phyloP scores from a whole-genome alignment of 1,140 invertebrate genomes.

The Chrysomallon squamiferum region DNA sequence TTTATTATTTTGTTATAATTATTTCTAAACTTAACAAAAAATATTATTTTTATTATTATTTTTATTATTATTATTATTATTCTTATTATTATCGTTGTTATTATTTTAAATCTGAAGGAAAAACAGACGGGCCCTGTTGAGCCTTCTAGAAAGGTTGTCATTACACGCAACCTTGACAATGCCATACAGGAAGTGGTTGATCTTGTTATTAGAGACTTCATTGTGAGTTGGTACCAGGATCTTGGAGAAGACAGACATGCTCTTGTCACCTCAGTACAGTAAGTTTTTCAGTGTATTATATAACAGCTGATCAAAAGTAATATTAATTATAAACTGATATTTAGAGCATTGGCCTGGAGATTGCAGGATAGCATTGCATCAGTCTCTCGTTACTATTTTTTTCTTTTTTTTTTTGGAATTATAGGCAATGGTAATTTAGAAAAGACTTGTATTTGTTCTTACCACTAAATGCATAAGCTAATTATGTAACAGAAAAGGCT shows the following conservation, averaged over 20 bases:
- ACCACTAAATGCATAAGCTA: too few relatives aligned
- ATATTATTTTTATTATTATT: background rate
- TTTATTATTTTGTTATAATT: background rate
- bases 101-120: slow-evolving; percentile 27
- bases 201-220: slow-evolving; percentile 79
- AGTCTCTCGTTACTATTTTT: background rate
- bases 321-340: too few relatives aligned
- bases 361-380: background rate
- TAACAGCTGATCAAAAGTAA: too few relatives aligned
- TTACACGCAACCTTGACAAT: slow-evolving; percentile 77
- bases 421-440: too few relatives aligned
- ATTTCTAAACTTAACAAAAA: background rate
- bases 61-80: background rate
- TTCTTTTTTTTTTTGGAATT: too few relatives aligned
- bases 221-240: slow-evolving; percentile 77
- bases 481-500: too few relatives aligned
- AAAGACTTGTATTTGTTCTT: too few relatives aligned
- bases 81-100: too few relatives aligned
- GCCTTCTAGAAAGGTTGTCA: slow-evolving; percentile 47
- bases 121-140: slow-evolving; percentile 19
- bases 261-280: slow-evolving; percentile 65
- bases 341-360: too few relatives aligned
- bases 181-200: slow-evolving; percentile 84
- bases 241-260: slow-evolving; percentile 69
- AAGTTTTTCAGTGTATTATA: slow-evolving; percentile 16